Evolutionary conservation across 2,888 invertebrate species (phyloP).

Genomic region (Dascillus cervinus): DNA sequence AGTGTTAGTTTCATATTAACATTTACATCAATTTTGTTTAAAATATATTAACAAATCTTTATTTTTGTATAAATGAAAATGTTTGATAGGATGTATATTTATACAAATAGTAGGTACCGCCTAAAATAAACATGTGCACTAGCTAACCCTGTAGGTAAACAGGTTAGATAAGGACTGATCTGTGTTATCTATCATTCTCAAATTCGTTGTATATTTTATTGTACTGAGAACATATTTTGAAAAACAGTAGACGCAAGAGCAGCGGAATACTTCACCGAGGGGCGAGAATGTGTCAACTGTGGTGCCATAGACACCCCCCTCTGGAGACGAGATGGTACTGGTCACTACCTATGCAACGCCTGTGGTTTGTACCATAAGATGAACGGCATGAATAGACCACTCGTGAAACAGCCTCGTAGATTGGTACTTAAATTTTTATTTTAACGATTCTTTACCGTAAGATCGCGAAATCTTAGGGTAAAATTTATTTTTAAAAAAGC

Average conservation of each 20-base stretch:
- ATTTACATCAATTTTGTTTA: too few relatives aligned
- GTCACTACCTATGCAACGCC: constrained; percentile 99
- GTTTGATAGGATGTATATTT: too few relatives aligned
- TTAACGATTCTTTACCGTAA: constrained; percentile 8
- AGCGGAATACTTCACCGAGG: constrained; percentile 58
- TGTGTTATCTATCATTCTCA: too few relatives aligned
- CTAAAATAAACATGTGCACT: too few relatives aligned
- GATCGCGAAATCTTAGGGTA: constrained; percentile 7
- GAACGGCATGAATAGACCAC: constrained; percentile 90
- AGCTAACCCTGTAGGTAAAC: too few relatives aligned
- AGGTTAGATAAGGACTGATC: too few relatives aligned
- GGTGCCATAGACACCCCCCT: constrained; percentile 93
- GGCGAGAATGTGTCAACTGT: constrained; percentile 96
- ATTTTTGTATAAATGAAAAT: too few relatives aligned
- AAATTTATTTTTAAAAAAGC: constrained; percentile 16
- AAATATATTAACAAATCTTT: too few relatives aligned
- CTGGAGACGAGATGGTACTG: constrained; percentile 98
- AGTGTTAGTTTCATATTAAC: too few relatives aligned
- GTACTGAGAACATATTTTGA: too few relatives aligned
- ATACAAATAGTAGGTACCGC: too few relatives aligned
- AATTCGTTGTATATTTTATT: too few relatives aligned
- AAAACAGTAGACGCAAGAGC: constrained; percentile 35
- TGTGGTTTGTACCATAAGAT: constrained; percentile 98
- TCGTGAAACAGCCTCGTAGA: constrained; percentile 86
- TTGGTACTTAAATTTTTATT: constrained; percentile 53